Conservation (phyloP, 2,888 invertebrate genomes). For the Luperina nickerlii region DNA sequence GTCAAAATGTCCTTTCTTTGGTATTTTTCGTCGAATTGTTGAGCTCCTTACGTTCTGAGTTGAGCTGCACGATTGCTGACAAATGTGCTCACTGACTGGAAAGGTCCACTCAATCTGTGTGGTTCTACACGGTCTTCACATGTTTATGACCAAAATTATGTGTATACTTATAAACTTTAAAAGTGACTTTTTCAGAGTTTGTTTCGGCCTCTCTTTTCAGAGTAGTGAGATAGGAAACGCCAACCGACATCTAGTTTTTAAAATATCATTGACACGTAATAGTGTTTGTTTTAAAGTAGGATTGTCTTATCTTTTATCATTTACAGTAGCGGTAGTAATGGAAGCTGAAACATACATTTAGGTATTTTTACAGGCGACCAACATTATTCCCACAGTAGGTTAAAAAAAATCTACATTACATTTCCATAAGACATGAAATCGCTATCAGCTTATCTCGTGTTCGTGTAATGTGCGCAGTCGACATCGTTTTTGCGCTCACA, state of each 20-base stretch:
- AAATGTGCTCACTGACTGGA: not conserved
- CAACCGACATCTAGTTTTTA: too few relatives aligned
- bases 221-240: not conserved
- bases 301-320: not conserved
- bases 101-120: not conserved
- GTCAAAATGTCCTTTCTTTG: not conserved
- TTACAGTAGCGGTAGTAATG: not conserved
- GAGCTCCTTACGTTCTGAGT: not conserved
- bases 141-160: too few relatives aligned
- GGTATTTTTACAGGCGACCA: not conserved
- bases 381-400: not conserved
- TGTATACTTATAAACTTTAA: too few relatives aligned
- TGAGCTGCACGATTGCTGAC: not conserved
- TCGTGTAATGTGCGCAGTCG: constrained; percentile 42
- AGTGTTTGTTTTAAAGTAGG: not conserved
- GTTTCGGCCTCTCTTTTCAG: not conserved
- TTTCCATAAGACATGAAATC: constrained; percentile 23
- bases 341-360: not conserved
- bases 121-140: not conserved
- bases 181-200: not conserved
- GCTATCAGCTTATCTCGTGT: constrained; percentile 50
- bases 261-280: not conserved
- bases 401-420: not conserved
- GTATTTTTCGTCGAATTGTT: too few relatives aligned
- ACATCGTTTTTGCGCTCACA: constrained; percentile 71